These are phyloP conservation scores for Adelphocoris suturalis DNA, from an alignment of 2,888 invertebrate genomes.

Conservation along the genomic window DNA sequence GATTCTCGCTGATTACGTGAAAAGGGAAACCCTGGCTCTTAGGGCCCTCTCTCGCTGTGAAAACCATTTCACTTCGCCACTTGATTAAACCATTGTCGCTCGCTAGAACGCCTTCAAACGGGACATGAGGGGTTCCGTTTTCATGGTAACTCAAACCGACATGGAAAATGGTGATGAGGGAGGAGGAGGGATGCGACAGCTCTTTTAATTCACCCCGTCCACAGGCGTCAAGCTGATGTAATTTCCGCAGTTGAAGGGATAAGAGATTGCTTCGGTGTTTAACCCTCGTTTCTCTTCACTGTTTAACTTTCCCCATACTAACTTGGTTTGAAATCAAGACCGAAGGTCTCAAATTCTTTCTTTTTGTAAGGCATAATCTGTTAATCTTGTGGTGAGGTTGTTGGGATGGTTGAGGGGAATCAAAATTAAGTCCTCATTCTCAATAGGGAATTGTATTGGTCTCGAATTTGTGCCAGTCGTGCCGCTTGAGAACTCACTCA, in stretches of 20 bases:
- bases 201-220: constrained; percentile 9
- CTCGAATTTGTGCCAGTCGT: too few relatives aligned
- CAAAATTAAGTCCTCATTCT: too few relatives aligned
- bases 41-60: background rate
- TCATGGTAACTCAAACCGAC: constrained; percentile 36
- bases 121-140: background rate
- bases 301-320: background rate
- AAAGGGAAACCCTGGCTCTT: background rate
- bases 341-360: background rate
- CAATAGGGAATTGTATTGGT: too few relatives aligned
- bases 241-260: constrained; percentile 3
- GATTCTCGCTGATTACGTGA: background rate
- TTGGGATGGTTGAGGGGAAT: too few relatives aligned
- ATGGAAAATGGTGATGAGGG: background rate
- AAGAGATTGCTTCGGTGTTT: constrained; percentile 1
- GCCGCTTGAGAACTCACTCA: too few relatives aligned
- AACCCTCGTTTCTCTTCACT: background rate
- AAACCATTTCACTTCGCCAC: constrained; percentile 16
- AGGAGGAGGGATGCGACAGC: background rate
- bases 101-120: constrained; percentile 13
- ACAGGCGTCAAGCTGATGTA: constrained; percentile 1
- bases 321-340: background rate
- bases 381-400: too few relatives aligned
- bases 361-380: too few relatives aligned
- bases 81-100: constrained; percentile 39